Conservation (phyloP, 2,888 invertebrate genomes). For the Cyaniris semiargus region DNA sequence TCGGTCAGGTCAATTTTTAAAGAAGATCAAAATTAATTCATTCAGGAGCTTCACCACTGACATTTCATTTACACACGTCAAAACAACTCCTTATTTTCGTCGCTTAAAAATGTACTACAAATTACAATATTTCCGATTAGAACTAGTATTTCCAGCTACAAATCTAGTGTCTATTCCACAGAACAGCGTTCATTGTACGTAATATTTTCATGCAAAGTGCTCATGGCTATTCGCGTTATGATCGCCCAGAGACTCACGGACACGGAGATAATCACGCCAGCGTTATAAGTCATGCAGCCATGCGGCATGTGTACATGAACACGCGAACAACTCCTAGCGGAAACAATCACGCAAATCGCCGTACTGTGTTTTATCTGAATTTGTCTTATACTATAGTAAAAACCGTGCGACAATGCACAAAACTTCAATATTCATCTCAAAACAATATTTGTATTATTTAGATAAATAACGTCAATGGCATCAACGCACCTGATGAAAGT, state of each 20-base stretch:
- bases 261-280: slow-evolving; percentile 59
- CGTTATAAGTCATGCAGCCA: slow-evolving; percentile 52
- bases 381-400: neutral
- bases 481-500: neutral
- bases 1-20: neutral
- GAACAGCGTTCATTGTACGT: slow-evolving; percentile 34
- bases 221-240: slow-evolving; percentile 40
- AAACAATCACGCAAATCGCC: slow-evolving; percentile 55
- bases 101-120: neutral
- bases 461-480: too few species aligned
- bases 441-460: too few species aligned
- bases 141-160: neutral
- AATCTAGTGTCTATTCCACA: neutral
- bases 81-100: neutral
- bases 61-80: neutral
- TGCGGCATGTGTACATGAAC: slow-evolving; percentile 59
- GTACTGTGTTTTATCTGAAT: neutral
- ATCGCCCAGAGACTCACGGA: slow-evolving; percentile 44
- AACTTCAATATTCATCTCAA: too few species aligned
- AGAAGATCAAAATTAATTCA: neutral
- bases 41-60: neutral
- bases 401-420: too few species aligned
- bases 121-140: too few species aligned
- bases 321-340: slow-evolving; percentile 55
- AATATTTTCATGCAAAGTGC: slow-evolving; percentile 38